Conservation (phyloP, 2,888 invertebrate species). For the Synergus laeviventris region DNA sequence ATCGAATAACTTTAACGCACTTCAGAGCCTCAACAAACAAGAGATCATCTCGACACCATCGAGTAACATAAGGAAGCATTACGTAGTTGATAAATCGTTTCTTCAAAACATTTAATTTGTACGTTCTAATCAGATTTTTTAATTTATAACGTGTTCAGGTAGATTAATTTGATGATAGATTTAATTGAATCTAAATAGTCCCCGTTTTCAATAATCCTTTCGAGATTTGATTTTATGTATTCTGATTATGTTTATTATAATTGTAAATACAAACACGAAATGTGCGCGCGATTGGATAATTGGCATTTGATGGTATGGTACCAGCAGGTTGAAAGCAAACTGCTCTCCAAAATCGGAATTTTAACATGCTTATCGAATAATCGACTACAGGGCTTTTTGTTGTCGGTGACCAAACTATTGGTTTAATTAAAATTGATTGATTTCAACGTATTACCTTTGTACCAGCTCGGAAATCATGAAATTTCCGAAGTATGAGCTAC, state of each 20-base stretch:
- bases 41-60: background rate
- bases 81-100: background rate
- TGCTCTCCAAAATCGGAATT: slow-evolving; percentile 28
- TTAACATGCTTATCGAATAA: slow-evolving; percentile 22
- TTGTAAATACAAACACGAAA: background rate
- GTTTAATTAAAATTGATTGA: slow-evolving; percentile 31
- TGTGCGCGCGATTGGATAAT: background rate
- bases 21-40: background rate
- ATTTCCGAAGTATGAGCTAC: background rate
- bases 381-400: slow-evolving; percentile 12
- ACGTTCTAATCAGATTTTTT: background rate
- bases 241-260: slow-evolving; percentile 2
- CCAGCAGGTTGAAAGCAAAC: background rate
- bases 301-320: slow-evolving; percentile 6
- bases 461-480: background rate
- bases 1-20: background rate
- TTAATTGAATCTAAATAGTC: background rate
- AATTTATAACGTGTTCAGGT: background rate
- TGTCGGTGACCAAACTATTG: slow-evolving; percentile 1
- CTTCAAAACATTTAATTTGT: background rate
- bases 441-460: slow-evolving; percentile 14
- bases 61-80: background rate
- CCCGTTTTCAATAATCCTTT: background rate
- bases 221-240: background rate
- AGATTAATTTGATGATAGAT: background rate